Evolutionary conservation across 2,113 vertebrate genomes (phyloP).

Genomic region (Vidua chalybeata): DNA sequence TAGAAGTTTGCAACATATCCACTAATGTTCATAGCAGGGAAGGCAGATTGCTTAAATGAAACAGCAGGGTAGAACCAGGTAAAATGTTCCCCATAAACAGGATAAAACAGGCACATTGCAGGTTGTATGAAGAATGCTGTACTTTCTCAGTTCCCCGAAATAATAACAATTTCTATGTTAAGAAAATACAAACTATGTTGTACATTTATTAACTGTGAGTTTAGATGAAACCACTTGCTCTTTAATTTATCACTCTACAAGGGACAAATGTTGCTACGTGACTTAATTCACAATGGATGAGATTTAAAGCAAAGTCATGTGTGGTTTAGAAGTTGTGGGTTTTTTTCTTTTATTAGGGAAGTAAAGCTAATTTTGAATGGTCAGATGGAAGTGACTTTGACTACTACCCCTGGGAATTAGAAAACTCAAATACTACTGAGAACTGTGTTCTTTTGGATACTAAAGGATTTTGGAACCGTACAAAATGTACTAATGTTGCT

Average conservation of each 20-base stretch:
- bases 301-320: neutral
- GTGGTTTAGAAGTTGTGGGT: neutral
- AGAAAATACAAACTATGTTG: neutral
- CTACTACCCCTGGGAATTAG: slow-evolving; percentile 72
- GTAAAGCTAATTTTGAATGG: slow-evolving; percentile 84
- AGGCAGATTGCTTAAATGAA: neutral
- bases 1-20: neutral
- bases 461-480: slow-evolving; percentile 80
- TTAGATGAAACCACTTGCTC: neutral
- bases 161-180: neutral
- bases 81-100: neutral
- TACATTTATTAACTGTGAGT: neutral
- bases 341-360: slow-evolving; percentile 74
- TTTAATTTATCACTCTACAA: neutral
- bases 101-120: neutral
- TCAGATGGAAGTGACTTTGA: slow-evolving; percentile 86
- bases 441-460: slow-evolving; percentile 82
- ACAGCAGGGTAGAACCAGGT: neutral
- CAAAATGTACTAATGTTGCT: slow-evolving; percentile 70
- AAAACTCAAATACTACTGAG: slow-evolving; percentile 43
- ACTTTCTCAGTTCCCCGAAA: neutral
- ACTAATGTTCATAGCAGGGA: neutral
- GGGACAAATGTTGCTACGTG: neutral
- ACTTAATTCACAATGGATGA: neutral
- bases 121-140: neutral